These are phyloP conservation scores for Myotis vivesi DNA, from an alignment of 2,797 vertebrate genomes.

Conservation along the genomic window DNA sequence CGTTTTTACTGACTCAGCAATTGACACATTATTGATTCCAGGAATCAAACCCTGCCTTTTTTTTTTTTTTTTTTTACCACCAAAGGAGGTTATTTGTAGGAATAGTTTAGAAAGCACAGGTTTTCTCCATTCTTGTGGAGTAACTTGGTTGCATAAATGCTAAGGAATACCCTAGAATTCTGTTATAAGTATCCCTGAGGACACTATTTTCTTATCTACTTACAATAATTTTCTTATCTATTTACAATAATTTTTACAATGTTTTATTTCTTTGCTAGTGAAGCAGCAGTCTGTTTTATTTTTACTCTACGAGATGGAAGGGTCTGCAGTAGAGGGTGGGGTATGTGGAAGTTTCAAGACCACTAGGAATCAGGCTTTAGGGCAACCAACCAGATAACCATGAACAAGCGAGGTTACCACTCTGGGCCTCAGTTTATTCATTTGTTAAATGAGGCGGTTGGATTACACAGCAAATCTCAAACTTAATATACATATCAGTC, in stretches of 20 bases:
- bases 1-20: neutral
- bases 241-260: too few relatives aligned
- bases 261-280: neutral
- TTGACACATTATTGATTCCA: neutral
- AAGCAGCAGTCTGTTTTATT: conserved; percentile 9
- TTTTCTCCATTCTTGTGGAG: neutral
- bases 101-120: neutral
- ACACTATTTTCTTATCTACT: neutral
- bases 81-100: conserved; percentile 2
- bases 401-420: neutral
- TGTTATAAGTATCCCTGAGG: neutral
- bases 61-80: neutral
- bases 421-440: neutral
- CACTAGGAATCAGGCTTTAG: neutral
- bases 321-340: neutral
- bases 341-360: neutral
- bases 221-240: neutral
- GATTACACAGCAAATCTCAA: neutral
- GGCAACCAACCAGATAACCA: too few relatives aligned
- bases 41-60: neutral
- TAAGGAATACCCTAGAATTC: neutral
- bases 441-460: neutral
- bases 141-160: neutral
- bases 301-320: neutral
- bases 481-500: neutral